Base-by-base conservation (phyloP, 2,888 invertebrate genomes). In the Ditylenchus weischeri region DNA sequence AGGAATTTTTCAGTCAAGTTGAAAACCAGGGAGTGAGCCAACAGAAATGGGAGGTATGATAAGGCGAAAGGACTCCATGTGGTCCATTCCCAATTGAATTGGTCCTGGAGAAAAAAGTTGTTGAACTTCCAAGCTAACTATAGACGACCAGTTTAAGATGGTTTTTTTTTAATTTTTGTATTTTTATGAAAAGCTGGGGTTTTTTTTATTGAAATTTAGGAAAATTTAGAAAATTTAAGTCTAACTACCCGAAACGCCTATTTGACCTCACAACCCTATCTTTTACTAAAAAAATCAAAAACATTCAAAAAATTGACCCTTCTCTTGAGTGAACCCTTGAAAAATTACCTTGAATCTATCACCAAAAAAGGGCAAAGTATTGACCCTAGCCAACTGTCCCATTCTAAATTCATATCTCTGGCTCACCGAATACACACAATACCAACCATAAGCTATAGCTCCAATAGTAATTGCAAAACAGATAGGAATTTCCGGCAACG, bases 31-130 rank as follows among this genome's bases (percentile, higher is more conserved):
- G 74, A 71, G 62, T 83, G 79, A 0, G 75, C 72, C 43, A 74
- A 11, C 54, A 76, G 75, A 60, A 78, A 74, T 10, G 78, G 78
- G n/a, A 82, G 58, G 38, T 78, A 71, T n/a, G 66, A 66, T 38
- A 72, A 62, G 5, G 81, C 76, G 58, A 74, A 74, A 0, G 78
- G 77, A 8, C 74, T 71, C 83, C 83, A 84, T 13, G 77, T 65
- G 23, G 63, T 72, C 84, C 83, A 84, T 65, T 84, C 84, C 78
- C 78, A 83, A 66, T 84, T 82, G 15, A 81, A 74, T 10, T 75
- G 75, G 66, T 84, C 84, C 79, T 80, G 66, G 58, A 74, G 69
- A 36, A 10, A 19, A 29, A 29, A 29, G 29, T 29, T 4, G 29
- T 29, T 29, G 5, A n/a, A n/a, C n/a, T n/a, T n/a, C n/a, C n/a